These are phyloP conservation scores for Parus major DNA, from an alignment of 2,113 vertebrate genomes.

Conservation along the genomic window DNA sequence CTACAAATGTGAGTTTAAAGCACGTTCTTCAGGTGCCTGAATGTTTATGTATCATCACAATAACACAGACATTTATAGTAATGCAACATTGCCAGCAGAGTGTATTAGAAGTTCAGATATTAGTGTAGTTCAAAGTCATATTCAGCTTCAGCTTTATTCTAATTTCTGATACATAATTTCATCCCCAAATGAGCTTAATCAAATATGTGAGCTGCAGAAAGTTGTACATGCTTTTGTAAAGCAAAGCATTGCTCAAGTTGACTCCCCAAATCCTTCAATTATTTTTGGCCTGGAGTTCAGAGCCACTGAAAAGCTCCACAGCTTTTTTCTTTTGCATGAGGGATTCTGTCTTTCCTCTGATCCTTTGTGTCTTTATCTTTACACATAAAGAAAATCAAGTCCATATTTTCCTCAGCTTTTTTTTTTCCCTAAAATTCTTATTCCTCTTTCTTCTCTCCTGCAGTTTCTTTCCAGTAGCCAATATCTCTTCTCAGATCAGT, in stretches of 20 bases:
- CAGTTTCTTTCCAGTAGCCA: neutral
- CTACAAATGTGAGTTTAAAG: slow-evolving; percentile 24
- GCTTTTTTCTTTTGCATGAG: neutral
- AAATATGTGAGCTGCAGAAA: neutral
- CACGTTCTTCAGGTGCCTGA: slow-evolving; percentile 22
- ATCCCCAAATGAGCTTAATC: neutral
- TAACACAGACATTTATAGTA: neutral
- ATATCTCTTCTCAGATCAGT: neutral
- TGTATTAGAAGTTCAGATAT: neutral
- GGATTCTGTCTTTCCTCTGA: neutral
- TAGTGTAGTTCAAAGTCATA: neutral
- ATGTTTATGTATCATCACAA: slow-evolving; percentile 1
- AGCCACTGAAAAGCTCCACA: neutral
- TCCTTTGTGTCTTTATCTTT: neutral
- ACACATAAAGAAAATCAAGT: neutral
- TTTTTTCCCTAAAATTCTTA: neutral
- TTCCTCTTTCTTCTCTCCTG: neutral
- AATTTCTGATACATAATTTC: neutral
- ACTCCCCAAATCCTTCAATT: neutral
- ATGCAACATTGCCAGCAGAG: neutral
- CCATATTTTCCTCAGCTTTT: neutral
- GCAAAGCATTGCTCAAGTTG: neutral
- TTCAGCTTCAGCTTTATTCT: neutral
- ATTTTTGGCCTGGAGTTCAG: neutral
- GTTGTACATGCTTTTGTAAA: neutral